Base-by-base conservation (phyloP, 2,888 invertebrate species). In the Lasioglossum pauxillum region DNA sequence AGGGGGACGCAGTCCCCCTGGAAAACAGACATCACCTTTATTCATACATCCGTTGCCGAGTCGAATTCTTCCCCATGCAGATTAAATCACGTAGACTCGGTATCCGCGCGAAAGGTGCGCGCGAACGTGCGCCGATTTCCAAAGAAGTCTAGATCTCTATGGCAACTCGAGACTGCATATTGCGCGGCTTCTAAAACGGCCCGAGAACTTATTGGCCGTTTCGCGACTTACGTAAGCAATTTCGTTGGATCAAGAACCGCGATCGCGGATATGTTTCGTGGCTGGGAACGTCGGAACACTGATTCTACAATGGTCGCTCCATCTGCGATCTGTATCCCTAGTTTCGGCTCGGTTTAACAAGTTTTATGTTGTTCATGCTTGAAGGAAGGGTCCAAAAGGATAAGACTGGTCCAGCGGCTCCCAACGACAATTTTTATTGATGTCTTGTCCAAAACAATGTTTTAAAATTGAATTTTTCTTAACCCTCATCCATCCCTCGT, bases 61-160 rank as follows among this genome's bases (percentile, higher is more conserved):
- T 69, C 12, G 41, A 57, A 81, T 78, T 80, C 78, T 81, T 78
- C 10, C 23, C 64, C 72, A 85, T 85, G 82, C 82, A 86, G 86
- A 86, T 86, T 82, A 80, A 85, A 85, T 86, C 86, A 86, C 86
- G 86, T 86, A 86, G 76, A 76, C 53, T 44, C 64, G 69, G 73
- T 74, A 78, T 75, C 81, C 75, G 49, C 82, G 67, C 76, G 77
- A 60, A 82, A 86, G 78, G 85, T 76, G 82, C 76, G 49, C 82
- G 73, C 27, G 69, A 74, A 86, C 86, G 86, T 82, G 86, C 73
- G 14, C 57, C 72, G 85, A 77, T 23, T 86, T 86, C 64, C 82
- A 64, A 85, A 85, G 35, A n/a, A 44, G 0, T 72, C 72, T 75
- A 41, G 3, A 74, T 85, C 73, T 49, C 72, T 53, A 35, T 53